These are phyloP conservation scores for Pyrrhia umbra DNA, from an alignment of 2,888 invertebrate genomes.

Conservation along the genomic window DNA sequence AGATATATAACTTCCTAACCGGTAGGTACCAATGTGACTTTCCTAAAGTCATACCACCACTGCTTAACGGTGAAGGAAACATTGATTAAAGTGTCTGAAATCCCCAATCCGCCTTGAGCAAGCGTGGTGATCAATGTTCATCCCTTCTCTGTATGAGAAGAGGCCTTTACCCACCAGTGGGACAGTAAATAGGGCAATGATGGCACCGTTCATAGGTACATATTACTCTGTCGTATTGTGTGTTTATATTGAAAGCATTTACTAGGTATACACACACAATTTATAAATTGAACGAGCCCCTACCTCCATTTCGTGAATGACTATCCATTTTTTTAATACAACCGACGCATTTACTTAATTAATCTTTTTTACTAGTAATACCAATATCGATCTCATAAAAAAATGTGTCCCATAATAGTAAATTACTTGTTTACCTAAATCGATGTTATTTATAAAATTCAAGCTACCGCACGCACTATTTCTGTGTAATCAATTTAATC, in stretches of 20 bases:
- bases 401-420: background rate
- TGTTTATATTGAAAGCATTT: background rate
- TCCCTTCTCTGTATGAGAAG: too few relatives aligned
- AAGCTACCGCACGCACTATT: slow-evolving; percentile 30
- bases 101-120: too few relatives aligned
- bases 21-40: too few relatives aligned
- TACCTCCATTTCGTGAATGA: slow-evolving; percentile 2
- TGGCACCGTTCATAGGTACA: background rate
- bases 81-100: too few relatives aligned
- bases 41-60: too few relatives aligned
- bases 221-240: background rate
- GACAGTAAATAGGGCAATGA: too few relatives aligned
- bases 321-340: background rate
- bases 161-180: too few relatives aligned
- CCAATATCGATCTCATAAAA: slow-evolving; percentile 8
- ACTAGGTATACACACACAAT: too few relatives aligned
- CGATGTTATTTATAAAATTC: slow-evolving; percentile 21
- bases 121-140: too few relatives aligned
- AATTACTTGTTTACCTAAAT: background rate
- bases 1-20: too few relatives aligned
- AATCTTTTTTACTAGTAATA: background rate
- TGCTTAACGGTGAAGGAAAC: too few relatives aligned
- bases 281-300: background rate
- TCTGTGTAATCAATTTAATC: slow-evolving; percentile 42
- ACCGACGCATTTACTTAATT: slow-evolving; percentile 26